These are phyloP conservation scores for Cyanoramphus novaezelandiae DNA, from an alignment of 2,113 vertebrate species.

Conservation along the genomic window DNA sequence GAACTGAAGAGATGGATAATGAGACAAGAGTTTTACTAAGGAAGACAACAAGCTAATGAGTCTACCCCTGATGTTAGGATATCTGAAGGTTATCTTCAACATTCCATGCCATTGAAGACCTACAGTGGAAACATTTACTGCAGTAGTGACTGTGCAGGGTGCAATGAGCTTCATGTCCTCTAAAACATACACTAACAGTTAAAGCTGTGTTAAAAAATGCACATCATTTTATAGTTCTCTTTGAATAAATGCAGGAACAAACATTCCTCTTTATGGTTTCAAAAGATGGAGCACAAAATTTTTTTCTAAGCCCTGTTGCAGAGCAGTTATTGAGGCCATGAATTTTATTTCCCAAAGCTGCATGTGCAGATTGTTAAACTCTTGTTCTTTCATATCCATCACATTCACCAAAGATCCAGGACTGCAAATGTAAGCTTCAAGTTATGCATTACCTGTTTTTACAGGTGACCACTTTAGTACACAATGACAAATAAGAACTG, in stretches of 20 bases:
- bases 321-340: neutral
- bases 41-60: neutral
- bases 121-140: neutral
- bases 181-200: neutral
- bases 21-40: neutral
- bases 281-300: neutral
- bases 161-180: neutral
- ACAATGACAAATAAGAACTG: neutral
- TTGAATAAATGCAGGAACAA: neutral
- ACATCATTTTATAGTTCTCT: neutral
- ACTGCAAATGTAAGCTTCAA: conserved; percentile 1
- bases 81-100: neutral
- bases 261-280: neutral
- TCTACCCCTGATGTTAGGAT: neutral
- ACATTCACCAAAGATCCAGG: neutral
- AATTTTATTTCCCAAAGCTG: neutral
- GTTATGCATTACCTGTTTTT: neutral
- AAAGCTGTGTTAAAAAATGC: neutral
- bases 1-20: neutral
- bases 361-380: neutral
- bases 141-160: fast-evolving
- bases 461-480: neutral
- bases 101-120: neutral
- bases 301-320: neutral
- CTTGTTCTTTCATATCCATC: neutral